Evolutionary conservation across 1,140 invertebrate species (phyloP).

Genomic region (Hermetia illucens): DNA sequence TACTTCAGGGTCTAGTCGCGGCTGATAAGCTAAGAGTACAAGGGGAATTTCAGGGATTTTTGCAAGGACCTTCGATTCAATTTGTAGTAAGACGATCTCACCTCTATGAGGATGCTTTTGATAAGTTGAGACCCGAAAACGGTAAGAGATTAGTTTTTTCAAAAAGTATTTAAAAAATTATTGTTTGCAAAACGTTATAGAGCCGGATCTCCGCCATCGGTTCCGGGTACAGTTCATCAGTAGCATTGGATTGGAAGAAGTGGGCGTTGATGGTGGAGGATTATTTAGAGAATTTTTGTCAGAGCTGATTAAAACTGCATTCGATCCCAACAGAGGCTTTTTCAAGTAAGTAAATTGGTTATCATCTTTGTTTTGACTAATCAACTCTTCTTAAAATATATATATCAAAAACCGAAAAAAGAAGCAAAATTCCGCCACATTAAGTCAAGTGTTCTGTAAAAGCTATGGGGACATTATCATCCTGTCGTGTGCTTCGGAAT

Average conservation of each 20-base stretch:
- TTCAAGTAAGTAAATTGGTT: conserved; percentile 52
- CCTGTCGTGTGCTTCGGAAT: too few relatives aligned
- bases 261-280: conserved; percentile 89
- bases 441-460: too few relatives aligned
- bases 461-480: too few relatives aligned
- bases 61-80: conserved; percentile 59
- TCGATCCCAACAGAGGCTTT: conserved; percentile 93
- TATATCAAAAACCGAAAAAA: too few relatives aligned
- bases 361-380: too few relatives aligned
- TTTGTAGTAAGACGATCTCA: conserved; percentile 78
- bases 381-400: too few relatives aligned
- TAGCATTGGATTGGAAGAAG: conserved; percentile 78
- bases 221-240: conserved; percentile 85
- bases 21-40: conserved; percentile 38
- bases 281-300: conserved; percentile 85
- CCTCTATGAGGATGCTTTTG: conserved; percentile 95
- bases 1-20: conserved; percentile 59
- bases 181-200: conserved; percentile 35
- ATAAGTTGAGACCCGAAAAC: conserved; percentile 81
- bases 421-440: too few relatives aligned
- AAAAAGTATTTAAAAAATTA: neutral
- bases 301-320: conserved; percentile 84
- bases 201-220: conserved; percentile 71
- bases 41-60: conserved; percentile 53
- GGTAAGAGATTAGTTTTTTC: too few relatives aligned